Evolutionary conservation across 1,140 invertebrate genomes (phyloP).

Genomic region (Lutraria rhynchaena): DNA sequence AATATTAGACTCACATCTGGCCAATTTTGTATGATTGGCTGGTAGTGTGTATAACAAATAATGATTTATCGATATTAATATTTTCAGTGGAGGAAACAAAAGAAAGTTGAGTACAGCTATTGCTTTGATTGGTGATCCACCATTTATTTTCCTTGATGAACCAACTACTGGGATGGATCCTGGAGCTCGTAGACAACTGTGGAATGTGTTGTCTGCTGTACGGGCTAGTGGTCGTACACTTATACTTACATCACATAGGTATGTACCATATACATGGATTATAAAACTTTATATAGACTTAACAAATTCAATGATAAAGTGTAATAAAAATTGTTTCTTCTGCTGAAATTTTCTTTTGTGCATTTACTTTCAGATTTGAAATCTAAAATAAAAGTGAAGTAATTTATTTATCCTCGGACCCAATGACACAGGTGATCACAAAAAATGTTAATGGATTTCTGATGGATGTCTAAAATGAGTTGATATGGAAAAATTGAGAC

Average conservation of each 20-base stretch:
- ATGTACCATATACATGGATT: no score
- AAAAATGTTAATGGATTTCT: neutral
- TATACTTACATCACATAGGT: slow-evolving; percentile 81
- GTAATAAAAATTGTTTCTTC: no score
- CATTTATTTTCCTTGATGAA: slow-evolving; percentile 83
- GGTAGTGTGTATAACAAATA: no score
- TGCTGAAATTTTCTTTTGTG: no score
- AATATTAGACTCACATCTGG: neutral
- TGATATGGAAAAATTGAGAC: neutral
- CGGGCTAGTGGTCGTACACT: slow-evolving; percentile 77
- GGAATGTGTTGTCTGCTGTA: slow-evolving; percentile 80
- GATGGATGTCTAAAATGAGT: neutral
- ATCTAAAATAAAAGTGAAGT: neutral
- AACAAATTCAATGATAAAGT: no score
- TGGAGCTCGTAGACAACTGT: slow-evolving; percentile 81
- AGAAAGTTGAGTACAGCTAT: slow-evolving; percentile 97
- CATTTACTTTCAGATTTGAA: no score
- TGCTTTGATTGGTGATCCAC: slow-evolving; percentile 87
- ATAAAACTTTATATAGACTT: no score
- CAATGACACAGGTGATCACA: neutral
- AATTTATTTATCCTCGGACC: neutral
- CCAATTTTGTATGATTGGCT: neutral
- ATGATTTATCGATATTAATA: neutral
- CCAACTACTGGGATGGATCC: slow-evolving; percentile 84
- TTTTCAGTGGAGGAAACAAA: slow-evolving; percentile 90